Evolutionary conservation across 2,888 invertebrate genomes (phyloP).

Genomic region (Caenorhabditis sp.): DNA sequence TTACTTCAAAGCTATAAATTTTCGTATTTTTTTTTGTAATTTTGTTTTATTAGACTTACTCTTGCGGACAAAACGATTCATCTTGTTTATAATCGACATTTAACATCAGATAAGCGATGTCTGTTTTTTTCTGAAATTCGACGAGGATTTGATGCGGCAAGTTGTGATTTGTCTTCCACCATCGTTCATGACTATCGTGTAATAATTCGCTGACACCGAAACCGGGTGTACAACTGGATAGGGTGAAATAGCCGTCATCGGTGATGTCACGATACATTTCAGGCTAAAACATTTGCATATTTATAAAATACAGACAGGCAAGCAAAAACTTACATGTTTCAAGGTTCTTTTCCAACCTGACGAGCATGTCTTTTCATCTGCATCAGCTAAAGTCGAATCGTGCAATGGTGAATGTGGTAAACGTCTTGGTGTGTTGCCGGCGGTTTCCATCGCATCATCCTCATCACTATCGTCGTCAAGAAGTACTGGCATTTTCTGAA

Average conservation of each 20-base stretch:
- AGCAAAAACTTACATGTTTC: neutral
- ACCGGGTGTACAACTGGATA: neutral
- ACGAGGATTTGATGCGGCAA: conserved; percentile 11
- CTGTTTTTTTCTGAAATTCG: conserved; percentile 17
- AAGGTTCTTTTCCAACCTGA: neutral
- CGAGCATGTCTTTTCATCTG: neutral
- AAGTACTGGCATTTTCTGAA: too few species aligned
- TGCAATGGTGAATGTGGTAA: neutral
- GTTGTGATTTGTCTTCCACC: conserved; percentile 11
- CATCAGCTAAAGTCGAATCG: neutral
- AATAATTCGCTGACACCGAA: conserved; percentile 6
- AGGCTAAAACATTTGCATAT: neutral
- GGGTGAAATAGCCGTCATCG: neutral
- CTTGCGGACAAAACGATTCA: conserved; percentile 16
- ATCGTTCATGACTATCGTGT: conserved; percentile 7
- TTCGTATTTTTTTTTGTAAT: neutral
- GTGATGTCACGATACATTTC: neutral
- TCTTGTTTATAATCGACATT: conserved; percentile 12
- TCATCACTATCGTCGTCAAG: neutral
- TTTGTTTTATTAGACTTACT: neutral
- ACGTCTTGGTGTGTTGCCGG: neutral
- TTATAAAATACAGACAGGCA: neutral
- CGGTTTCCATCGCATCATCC: neutral
- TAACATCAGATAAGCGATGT: conserved; percentile 9
- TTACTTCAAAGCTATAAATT: neutral